Evolutionary conservation across 1,140 invertebrate species (phyloP).

Genomic region (Teleogryllus occipitalis): DNA sequence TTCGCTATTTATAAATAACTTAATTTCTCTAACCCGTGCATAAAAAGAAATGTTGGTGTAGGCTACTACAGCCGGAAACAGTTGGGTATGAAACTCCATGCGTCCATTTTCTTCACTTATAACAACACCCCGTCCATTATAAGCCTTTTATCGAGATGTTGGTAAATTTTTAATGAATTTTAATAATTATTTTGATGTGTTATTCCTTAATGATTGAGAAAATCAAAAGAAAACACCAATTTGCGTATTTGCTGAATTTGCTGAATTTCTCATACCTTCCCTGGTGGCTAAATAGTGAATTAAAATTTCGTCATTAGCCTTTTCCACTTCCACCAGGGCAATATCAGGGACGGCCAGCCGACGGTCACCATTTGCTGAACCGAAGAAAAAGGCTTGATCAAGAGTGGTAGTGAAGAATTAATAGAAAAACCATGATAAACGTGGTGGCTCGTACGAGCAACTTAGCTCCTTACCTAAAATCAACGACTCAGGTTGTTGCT

Average conservation of each 20-base stretch:
- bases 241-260: not conserved
- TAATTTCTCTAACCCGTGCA: conserved; percentile 31
- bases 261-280: conserved; percentile 18
- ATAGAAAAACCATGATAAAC: conserved; percentile 43
- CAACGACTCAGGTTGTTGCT: conserved; percentile 37
- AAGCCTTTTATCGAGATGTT: not conserved
- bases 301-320: conserved; percentile 12
- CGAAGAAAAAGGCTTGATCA: not conserved
- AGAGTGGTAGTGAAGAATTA: not conserved
- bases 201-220: not conserved
- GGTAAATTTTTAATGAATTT: not conserved
- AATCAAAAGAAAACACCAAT: not conserved
- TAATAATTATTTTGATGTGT: not conserved
- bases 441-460: conserved; percentile 52
- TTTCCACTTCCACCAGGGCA: conserved; percentile 7
- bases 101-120: conserved; percentile 14
- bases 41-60: conserved; percentile 32
- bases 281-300: conserved; percentile 16
- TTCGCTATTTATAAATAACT: conserved; percentile 30
- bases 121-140: not conserved
- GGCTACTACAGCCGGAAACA: conserved; percentile 32
- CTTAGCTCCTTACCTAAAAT: conserved; percentile 49
- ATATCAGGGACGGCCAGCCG: not conserved
- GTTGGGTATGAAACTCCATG: conserved; percentile 24
- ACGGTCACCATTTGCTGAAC: not conserved